These are phyloP conservation scores for Gopherus flavomarginatus DNA, from an alignment of 2,113 vertebrate species.

Conservation along the genomic window DNA sequence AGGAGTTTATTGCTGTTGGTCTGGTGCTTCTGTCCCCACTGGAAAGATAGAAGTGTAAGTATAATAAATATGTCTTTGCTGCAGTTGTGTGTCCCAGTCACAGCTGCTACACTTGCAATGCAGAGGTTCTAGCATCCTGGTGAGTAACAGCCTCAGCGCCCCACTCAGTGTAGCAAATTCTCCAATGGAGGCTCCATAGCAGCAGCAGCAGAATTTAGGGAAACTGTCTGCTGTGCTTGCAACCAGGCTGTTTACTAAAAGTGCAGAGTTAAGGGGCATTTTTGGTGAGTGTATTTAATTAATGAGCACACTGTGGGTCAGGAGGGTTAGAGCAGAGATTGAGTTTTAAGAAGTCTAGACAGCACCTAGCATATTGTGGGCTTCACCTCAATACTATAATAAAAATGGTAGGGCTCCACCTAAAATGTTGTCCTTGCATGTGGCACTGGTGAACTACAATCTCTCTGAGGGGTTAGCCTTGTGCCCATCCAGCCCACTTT, in stretches of 20 bases:
- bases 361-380: rapidly evolving
- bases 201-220: background rate
- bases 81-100: constrained; percentile 50
- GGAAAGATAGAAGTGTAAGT: constrained; percentile 9
- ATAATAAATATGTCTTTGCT: constrained; percentile 55
- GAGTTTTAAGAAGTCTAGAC: background rate
- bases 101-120: constrained; percentile 40
- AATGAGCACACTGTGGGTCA: background rate
- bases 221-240: background rate
- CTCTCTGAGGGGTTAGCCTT: background rate
- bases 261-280: background rate
- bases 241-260: too few species aligned
- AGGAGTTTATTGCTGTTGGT: constrained; percentile 57
- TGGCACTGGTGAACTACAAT: background rate
- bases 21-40: constrained; percentile 35
- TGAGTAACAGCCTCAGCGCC: background rate
- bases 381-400: background rate
- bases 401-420: background rate
- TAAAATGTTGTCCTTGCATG: background rate
- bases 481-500: background rate
- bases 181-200: constrained; percentile 37
- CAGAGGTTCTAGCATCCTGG: background rate
- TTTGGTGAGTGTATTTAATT: background rate
- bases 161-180: background rate
- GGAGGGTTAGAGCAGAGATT: background rate